These are phyloP conservation scores for Camptogramma bilineatum DNA, from an alignment of 2,888 invertebrate genomes.

Conservation along the genomic window DNA sequence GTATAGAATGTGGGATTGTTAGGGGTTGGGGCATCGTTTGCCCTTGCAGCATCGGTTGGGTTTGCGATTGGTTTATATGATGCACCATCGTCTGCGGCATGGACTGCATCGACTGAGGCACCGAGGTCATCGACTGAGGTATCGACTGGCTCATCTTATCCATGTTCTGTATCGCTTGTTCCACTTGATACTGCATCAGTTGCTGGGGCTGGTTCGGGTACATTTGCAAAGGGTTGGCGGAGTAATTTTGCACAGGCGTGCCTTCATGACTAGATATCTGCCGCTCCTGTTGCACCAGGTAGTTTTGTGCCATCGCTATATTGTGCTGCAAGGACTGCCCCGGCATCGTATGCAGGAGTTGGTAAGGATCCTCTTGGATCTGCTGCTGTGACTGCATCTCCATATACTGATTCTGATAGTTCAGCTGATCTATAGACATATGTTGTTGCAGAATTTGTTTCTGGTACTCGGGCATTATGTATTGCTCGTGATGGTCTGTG, in stretches of 20 bases:
- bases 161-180: constrained; percentile 51
- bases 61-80: constrained; percentile 30
- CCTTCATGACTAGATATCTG: constrained; percentile 84
- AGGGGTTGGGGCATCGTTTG: constrained; percentile 33
- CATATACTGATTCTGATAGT: constrained; percentile 60
- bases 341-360: constrained; percentile 67
- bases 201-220: constrained; percentile 69
- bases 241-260: constrained; percentile 80
- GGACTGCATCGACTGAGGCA: constrained; percentile 53
- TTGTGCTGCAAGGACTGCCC: constrained; percentile 79
- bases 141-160: constrained; percentile 48
- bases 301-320: constrained; percentile 70
- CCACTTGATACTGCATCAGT: constrained; percentile 61
- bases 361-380: constrained; percentile 72
- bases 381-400: constrained; percentile 68
- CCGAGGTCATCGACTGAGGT: constrained; percentile 51
- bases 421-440: constrained; percentile 73
- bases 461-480: constrained; percentile 66
- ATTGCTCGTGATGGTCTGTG: constrained; percentile 70
- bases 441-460: constrained; percentile 67
- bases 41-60: constrained; percentile 26
- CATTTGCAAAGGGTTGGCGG: constrained; percentile 78
- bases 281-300: constrained; percentile 74
- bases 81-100: constrained; percentile 48
- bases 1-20: constrained; percentile 39